Percentiles rank a stretch among this genome's conserved stretches.
Conservation (phyloP, 2,797 vertebrate genomes). For the Arremon aurantiirostris region DNA sequence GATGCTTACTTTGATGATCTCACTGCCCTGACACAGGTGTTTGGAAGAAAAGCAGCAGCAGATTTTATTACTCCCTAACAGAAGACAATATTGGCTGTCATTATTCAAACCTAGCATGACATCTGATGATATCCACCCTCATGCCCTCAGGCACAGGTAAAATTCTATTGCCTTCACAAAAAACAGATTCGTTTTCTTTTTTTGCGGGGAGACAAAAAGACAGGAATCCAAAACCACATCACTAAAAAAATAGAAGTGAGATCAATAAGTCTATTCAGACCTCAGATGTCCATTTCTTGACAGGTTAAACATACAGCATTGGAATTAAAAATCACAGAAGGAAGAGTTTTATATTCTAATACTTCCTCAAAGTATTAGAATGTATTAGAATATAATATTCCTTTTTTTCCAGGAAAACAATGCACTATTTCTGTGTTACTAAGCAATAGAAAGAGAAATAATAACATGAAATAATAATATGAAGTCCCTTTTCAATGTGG, state of each 20-base stretch:
- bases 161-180: neutral
- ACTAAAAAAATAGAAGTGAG: neutral
- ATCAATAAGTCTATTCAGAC: neutral
- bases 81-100: neutral
- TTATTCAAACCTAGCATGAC: neutral
- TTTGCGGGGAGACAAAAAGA: neutral
- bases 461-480: neutral
- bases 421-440: neutral
- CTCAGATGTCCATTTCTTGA: neutral
- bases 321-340: neutral
- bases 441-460: neutral
- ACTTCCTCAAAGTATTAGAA: neutral
- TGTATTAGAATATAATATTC: neutral
- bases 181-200: neutral
- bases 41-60: neutral
- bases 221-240: neutral
- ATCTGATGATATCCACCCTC: neutral
- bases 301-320: neutral
- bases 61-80: neutral
- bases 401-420: neutral
- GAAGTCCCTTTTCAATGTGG: neutral
- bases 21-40: rapidly evolving
- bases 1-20: neutral
- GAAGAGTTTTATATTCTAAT: neutral
- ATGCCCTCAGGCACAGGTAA: neutral